Base-by-base conservation (phyloP, 2,797 vertebrate species). In the Paedocypris micromegethes region DNA sequence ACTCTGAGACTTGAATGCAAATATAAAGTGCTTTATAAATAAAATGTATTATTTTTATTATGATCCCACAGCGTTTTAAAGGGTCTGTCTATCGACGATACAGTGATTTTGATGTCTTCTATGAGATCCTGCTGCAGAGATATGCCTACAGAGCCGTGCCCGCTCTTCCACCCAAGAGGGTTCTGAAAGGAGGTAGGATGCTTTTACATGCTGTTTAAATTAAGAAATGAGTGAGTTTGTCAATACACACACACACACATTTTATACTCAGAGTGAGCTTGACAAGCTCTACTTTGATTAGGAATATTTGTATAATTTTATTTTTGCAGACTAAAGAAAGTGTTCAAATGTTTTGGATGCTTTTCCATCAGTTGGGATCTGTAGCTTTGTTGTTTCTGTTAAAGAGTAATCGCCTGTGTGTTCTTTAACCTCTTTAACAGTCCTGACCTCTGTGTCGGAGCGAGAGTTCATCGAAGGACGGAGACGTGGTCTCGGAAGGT, bases 31-130 rank as follows among this genome's bases (percentile, higher is more conserved):
- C 23, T 23, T 23, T 23, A 23, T 23, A 23, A 23, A 23, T 23
- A 23, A 23, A 23, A 23, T 23, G 23, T 41, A 6, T 6, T 38
- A 58, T 1, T 4, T 58, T 48, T 66, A 37, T 5, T 64, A 3
- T 66, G 3, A 62, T 6, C 63, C 2, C 6, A 41, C 63, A 99
- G 97, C 85, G 88, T 54, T 95, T 94, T 79, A 91, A 88, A 83
- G 88, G 92, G 66, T 93, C 95, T 0, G 95, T 98, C 66, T 96
- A 94, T 63, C 82, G 97, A 4, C 86, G 95, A 9, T 99, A 99
- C 71, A 98, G 92, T 1, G 94, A 99, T 68, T 99, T 99, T 1
- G 96, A 98, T 73, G 91, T 96, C 78, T 95, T 99, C 89, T 95
- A 98, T 0, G 95, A 97, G 81, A 84, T 92, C 78, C 83, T 99